phyloP scores from a whole-genome alignment of 2,888 invertebrate species.

The Catocala nupta region DNA sequence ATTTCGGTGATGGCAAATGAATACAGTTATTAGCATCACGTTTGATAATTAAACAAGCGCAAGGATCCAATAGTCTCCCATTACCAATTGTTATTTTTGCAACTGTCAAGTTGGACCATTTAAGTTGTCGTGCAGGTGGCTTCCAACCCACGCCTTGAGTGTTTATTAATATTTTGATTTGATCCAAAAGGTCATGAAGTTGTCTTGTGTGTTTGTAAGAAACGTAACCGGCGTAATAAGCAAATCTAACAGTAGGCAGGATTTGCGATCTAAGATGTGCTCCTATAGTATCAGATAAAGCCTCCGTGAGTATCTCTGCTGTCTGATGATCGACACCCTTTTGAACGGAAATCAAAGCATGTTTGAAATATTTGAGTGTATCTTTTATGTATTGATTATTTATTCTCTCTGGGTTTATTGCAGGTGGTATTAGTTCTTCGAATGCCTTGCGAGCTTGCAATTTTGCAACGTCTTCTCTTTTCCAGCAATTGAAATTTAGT shows the following conservation, averaged over 20 bases:
- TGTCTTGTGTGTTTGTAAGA: conserved; percentile 67
- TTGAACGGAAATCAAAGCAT: conserved; percentile 59
- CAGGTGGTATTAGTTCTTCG: conserved; percentile 66
- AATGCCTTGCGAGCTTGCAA: conserved; percentile 72
- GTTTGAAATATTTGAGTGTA: conserved; percentile 67
- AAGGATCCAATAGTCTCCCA: conserved; percentile 69
- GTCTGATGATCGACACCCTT: conserved; percentile 53
- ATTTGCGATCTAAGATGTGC: conserved; percentile 74
- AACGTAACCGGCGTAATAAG: conserved; percentile 81
- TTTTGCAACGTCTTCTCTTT: conserved; percentile 69
- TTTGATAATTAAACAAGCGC: conserved; percentile 66
- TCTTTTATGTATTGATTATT: conserved; percentile 65
- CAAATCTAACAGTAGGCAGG: conserved; percentile 75
- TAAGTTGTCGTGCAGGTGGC: conserved; percentile 59
- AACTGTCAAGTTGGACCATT: conserved; percentile 75
- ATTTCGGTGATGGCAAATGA: conserved; percentile 71
- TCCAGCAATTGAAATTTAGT: conserved; percentile 69
- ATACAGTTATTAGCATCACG: conserved; percentile 75
- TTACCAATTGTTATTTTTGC: conserved; percentile 70
- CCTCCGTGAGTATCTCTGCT: conserved; percentile 63
- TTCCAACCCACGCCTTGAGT: conserved; percentile 79
- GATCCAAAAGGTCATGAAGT: conserved; percentile 69
- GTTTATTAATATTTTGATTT: conserved; percentile 68
- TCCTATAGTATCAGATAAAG: conserved; percentile 75
- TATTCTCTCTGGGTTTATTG: conserved; percentile 66